Conservation (phyloP, 2,888 invertebrate genomes). For the Caenorhabditis sp. region DNA sequence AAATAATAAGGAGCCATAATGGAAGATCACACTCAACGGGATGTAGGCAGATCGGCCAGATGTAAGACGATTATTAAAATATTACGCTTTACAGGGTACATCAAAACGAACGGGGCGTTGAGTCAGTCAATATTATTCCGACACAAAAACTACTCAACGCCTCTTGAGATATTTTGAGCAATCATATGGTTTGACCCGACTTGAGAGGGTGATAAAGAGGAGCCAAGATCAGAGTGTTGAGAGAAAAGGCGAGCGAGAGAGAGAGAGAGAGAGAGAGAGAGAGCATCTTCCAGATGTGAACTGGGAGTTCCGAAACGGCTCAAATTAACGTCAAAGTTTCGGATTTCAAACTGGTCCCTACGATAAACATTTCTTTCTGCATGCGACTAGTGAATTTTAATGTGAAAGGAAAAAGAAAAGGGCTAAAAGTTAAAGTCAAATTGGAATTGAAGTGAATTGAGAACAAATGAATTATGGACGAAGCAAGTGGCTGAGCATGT, state of each 20-base stretch:
- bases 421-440: neutral
- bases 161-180: slow-evolving; percentile 47
- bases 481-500: neutral
- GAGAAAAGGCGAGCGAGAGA: slow-evolving; percentile 13
- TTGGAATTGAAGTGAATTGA: neutral
- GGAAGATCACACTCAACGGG: too few species aligned
- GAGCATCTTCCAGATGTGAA: slow-evolving; percentile 41
- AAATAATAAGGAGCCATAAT: slow-evolving; percentile 14
- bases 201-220: slow-evolving; percentile 56
- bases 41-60: too few species aligned
- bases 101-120: neutral
- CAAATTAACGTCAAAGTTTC: slow-evolving; percentile 34
- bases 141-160: slow-evolving; percentile 25
- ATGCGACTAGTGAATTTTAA: slow-evolving; percentile 5
- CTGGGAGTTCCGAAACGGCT: slow-evolving; percentile 47
- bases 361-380: slow-evolving; percentile 11
- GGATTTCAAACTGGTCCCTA: slow-evolving; percentile 35
- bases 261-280: slow-evolving; percentile 4
- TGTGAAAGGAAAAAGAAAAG: neutral
- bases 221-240: slow-evolving; percentile 42
- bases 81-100: too few species aligned
- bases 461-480: slow-evolving; percentile 3
- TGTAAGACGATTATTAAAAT: too few species aligned
- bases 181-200: slow-evolving; percentile 54
- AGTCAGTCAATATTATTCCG: slow-evolving; percentile 29